phyloP scores from a whole-genome alignment of 2,888 invertebrate species.

The Drosophila sordidapex region DNA sequence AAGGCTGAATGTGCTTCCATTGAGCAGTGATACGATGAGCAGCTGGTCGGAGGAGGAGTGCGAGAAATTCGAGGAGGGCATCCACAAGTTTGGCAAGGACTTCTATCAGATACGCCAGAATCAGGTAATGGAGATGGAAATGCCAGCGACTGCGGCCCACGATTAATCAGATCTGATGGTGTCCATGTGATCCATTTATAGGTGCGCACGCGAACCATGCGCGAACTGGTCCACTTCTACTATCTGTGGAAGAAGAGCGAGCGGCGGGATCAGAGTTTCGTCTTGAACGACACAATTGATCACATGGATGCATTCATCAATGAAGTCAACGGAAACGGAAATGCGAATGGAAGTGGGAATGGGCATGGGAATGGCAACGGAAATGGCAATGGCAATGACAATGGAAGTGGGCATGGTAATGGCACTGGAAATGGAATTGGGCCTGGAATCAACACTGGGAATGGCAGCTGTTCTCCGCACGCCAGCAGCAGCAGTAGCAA shows the following conservation, averaged over 20 bases:
- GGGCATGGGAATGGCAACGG: slow-evolving; percentile 8
- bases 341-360: slow-evolving; percentile 24
- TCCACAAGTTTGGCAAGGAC: slow-evolving; percentile 97
- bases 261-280: slow-evolving; percentile 90
- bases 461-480: slow-evolving; percentile 46
- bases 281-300: slow-evolving; percentile 83
- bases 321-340: slow-evolving; percentile 57
- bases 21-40: slow-evolving; percentile 92
- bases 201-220: slow-evolving; percentile 95
- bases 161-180: slow-evolving; percentile 14
- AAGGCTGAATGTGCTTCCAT: slow-evolving; percentile 89
- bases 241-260: slow-evolving; percentile 99
- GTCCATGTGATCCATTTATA: slow-evolving; percentile 54
- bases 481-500: slow-evolving; percentile 32
- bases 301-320: slow-evolving; percentile 84
- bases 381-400: slow-evolving; percentile 5
- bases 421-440: slow-evolving; percentile 26
- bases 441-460: background rate
- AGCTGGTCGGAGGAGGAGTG: slow-evolving; percentile 99
- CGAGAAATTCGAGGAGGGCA: slow-evolving; percentile 97
- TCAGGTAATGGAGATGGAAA: slow-evolving; percentile 87
- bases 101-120: slow-evolving; percentile 97
- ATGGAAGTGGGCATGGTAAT: slow-evolving; percentile 27
- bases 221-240: slow-evolving; percentile 98
- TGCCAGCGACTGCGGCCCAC: background rate